Base-by-base conservation (phyloP, 2,797 vertebrate genomes). In the Caiman crocodilus region DNA sequence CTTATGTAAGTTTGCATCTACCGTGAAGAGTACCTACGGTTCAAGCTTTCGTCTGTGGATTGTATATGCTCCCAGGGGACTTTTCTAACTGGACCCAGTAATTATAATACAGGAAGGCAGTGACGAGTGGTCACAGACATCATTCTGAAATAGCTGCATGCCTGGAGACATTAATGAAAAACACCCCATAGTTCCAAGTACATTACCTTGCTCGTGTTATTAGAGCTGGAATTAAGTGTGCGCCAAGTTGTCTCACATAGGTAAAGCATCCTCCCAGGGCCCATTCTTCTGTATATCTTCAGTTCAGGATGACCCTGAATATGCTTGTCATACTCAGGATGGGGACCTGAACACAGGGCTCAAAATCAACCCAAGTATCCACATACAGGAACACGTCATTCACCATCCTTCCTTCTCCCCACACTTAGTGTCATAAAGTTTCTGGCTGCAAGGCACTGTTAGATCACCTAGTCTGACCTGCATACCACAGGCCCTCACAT, bases 41-140 rank as follows among this genome's bases (percentile, higher is more conserved):
- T 65, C 93, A 87, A 75, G 94, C 85, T n/a, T 0, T 58, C 73
- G 18, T 14, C 92, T 78, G 87, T 26, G 23, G 61, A n/a, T 28
- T 63, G 78, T 58, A 83, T 74, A 42, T 3, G 14, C 73, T 91
- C n/a, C 55, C 69, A 60, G 30, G 76, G 79, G 77, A 60, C 28
- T 86, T 87, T 69, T 63, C 73, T 58, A 23, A 50, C 42, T 75
- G 65, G 11, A 59, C 83, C 20, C 17, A 93, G 81, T 83, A 85
- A 2, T 35, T 64, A 90, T 78, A 86, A 88, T 76, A 76, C 60
- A 76, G n/a, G 3, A 42, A 71, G 18, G 16, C 88, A 76, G 74
- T 85, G 73, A 11, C 50, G 6, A 60, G 67, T 56, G n/a, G 76
- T 73, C 82, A 28, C 60, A 83, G 79, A n/a, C 58, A 85, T 57